A percentile compares a stretch with the other conserved stretches of the same genome.
Conservation (phyloP, 2,113 vertebrate genomes). For the Dicrurus megarhynchus region DNA sequence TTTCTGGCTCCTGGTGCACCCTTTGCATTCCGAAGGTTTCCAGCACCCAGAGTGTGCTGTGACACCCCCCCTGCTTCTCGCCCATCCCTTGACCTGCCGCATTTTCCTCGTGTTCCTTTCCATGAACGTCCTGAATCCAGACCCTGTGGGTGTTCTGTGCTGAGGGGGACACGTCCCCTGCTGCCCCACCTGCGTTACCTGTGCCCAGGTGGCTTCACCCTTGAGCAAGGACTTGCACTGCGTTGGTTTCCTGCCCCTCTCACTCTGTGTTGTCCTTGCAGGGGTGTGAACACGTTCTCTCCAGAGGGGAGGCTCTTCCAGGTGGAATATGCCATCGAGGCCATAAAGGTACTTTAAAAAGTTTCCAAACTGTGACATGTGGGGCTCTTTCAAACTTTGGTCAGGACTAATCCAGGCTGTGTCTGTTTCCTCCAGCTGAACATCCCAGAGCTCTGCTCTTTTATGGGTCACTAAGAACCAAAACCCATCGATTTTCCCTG, state of each 20-base stretch:
- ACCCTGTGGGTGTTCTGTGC: neutral
- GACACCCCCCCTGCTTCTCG: rapidly evolving
- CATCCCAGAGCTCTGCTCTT: neutral
- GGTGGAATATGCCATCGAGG: slow-evolving; percentile 99
- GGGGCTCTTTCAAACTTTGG: neutral
- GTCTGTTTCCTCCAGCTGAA: neutral
- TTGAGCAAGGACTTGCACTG: rapidly evolving
- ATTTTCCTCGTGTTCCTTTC: rapidly evolving
- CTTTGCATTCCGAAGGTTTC: neutral
- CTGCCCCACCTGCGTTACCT: neutral
- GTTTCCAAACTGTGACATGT: rapidly evolving
- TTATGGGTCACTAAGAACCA: rapidly evolving
- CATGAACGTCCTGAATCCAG: rapidly evolving
- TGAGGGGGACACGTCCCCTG: neutral
- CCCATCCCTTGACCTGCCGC: rapidly evolving
- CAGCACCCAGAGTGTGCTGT: rapidly evolving
- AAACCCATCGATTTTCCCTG: rapidly evolving
- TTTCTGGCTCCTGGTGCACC: neutral
- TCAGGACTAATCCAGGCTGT: neutral
- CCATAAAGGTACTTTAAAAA: slow-evolving; percentile 84
- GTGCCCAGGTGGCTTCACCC: neutral
- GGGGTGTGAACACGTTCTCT: slow-evolving; percentile 98
- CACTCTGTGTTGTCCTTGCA: slow-evolving; percentile 52
- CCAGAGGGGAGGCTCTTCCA: slow-evolving; percentile 97
- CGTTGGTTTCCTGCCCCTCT: neutral